Percentiles rank a stretch among this genome's conserved stretches.
Conservation (phyloP, 2,113 vertebrate species). For the Falco punctatus region DNA sequence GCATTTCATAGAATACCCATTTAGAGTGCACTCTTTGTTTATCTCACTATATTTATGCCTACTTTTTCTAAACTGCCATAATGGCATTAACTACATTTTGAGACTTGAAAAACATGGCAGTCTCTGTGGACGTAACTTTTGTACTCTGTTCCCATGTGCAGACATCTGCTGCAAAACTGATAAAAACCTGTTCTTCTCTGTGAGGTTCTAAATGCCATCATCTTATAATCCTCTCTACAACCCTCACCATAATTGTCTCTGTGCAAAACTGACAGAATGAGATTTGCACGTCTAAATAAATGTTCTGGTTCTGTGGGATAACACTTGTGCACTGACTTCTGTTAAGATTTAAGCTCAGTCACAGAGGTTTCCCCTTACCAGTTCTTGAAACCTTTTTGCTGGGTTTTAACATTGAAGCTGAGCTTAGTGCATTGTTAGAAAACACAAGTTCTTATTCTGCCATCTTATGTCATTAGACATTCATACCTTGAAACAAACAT, state of each 20-base stretch:
- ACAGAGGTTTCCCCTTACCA: background rate
- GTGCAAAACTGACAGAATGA: background rate
- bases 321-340: background rate
- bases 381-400: background rate
- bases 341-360: slow-evolving; percentile 1
- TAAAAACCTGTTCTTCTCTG: background rate
- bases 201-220: background rate
- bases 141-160: background rate
- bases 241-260: background rate
- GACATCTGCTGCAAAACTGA: slow-evolving; percentile 27
- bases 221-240: background rate
- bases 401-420: background rate
- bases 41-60: background rate
- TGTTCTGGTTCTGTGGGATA: background rate
- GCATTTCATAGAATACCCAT: background rate
- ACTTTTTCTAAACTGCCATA: slow-evolving; percentile 5
- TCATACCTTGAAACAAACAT: slow-evolving; percentile 20
- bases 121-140: background rate
- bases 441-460: background rate
- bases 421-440: background rate
- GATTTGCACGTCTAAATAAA: slow-evolving; percentile 20
- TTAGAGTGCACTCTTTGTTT: background rate
- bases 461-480: background rate
- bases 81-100: background rate
- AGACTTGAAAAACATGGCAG: background rate